phyloP scores from a whole-genome alignment of 2,113 vertebrate species.

The Lichenostomus cassidix region DNA sequence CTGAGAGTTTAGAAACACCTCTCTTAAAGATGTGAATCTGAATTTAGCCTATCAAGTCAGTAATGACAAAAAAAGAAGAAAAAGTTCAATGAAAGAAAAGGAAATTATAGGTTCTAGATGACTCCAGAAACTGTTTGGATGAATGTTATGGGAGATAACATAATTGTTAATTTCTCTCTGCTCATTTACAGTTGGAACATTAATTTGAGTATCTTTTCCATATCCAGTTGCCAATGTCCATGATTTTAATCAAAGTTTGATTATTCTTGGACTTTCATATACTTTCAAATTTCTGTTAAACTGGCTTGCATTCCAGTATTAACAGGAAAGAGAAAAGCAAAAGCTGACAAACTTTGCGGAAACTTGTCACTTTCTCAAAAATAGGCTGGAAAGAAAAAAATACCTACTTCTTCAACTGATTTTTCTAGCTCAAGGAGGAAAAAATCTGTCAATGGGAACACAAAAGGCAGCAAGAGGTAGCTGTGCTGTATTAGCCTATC shows the following conservation, averaged over 20 bases:
- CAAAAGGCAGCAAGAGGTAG: not conserved
- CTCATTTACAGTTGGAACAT: not conserved
- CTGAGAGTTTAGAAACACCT: not conserved
- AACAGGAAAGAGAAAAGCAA: not conserved
- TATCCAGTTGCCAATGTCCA: not conserved
- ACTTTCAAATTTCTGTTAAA: not conserved
- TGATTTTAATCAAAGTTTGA: not conserved
- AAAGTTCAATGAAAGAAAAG: not conserved
- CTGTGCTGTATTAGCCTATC: not conserved
- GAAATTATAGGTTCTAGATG: not conserved
- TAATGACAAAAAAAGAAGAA: not conserved
- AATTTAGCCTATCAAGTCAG: not conserved
- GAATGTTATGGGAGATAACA: not conserved
- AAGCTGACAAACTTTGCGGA: not conserved
- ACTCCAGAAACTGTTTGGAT: not conserved
- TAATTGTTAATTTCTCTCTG: not conserved
- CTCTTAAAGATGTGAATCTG: not conserved
- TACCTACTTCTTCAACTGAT: not conserved
- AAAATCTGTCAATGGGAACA: not conserved
- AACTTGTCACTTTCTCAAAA: not conserved
- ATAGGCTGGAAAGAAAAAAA: not conserved
- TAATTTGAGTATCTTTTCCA: not conserved
- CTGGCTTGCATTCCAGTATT: not conserved
- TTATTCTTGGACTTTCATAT: not conserved
- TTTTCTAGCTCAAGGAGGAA: not conserved